Percentiles rank a stretch among this genome's conserved stretches.
phyloP scores from a whole-genome alignment of 2,888 invertebrate genomes.

The Polymixis flavicincta region DNA sequence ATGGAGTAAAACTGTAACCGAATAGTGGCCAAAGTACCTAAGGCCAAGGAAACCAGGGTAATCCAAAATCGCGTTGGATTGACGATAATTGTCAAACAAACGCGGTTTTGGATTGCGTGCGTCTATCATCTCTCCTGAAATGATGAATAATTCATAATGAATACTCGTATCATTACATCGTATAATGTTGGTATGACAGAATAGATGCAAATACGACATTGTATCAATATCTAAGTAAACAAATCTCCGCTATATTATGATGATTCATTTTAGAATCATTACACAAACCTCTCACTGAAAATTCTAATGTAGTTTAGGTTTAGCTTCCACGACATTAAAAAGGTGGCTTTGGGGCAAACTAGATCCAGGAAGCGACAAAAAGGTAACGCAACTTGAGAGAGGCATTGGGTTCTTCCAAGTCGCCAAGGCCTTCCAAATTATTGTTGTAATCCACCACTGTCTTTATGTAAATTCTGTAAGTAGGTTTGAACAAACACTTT shows the following conservation, averaged over 20 bases:
- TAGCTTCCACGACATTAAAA: slow-evolving; percentile 66
- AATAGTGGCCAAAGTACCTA: not conserved
- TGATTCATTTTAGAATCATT: not conserved
- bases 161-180: not conserved
- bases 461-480: no score
- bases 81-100: not conserved
- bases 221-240: no score
- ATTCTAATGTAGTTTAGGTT: slow-evolving; percentile 60
- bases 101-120: no score
- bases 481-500: no score
- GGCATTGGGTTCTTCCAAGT: no score
- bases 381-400: not conserved
- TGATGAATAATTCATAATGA: not conserved
- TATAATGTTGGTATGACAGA: not conserved
- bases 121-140: no score
- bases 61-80: not conserved
- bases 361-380: not conserved
- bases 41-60: not conserved
- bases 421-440: no score
- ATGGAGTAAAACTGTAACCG: not conserved
- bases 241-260: no score
- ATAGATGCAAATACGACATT: not conserved
- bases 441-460: no score
- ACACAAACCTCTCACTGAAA: not conserved
- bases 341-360: not conserved